Evolutionary conservation across 2,888 invertebrate species (phyloP).

Genomic region (Synergus gifuensis): DNA sequence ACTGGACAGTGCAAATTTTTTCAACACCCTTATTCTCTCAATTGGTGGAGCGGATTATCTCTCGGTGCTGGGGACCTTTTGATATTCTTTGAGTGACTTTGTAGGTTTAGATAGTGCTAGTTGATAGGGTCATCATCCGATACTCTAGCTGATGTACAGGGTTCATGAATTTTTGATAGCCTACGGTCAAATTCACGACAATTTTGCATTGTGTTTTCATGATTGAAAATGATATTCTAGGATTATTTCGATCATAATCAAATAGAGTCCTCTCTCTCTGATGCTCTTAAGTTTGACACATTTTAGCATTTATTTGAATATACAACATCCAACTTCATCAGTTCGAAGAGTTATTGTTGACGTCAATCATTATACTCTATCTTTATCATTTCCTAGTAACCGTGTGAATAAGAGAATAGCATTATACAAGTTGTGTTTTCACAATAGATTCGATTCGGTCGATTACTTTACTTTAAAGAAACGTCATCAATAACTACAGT

Average conservation of each 20-base stretch:
- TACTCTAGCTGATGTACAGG: not conserved
- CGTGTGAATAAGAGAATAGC: not conserved
- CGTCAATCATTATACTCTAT: slow-evolving; percentile 25
- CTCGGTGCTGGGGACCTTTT: slow-evolving; percentile 32
- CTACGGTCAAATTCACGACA: not conserved
- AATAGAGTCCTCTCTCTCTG: not conserved
- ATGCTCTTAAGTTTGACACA: slow-evolving; percentile 39
- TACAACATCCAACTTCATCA: slow-evolving; percentile 29
- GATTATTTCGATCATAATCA: not conserved
- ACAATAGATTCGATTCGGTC: not conserved
- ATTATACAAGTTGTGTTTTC: not conserved
- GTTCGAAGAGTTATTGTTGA: slow-evolving; percentile 27
- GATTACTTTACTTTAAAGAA: slow-evolving; percentile 17
- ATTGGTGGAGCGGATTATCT: slow-evolving; percentile 49
- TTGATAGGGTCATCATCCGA: not conserved
- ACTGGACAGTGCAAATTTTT: slow-evolving; percentile 54
- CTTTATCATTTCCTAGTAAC: not conserved
- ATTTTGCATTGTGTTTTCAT: not conserved
- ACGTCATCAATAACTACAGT: not conserved
- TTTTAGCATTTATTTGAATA: slow-evolving; percentile 14
- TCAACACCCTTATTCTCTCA: slow-evolving; percentile 51
- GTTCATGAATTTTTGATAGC: not conserved
- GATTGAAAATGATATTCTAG: not conserved
- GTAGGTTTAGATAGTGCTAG: not conserved
- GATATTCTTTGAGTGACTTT: not conserved